Percentiles rank a stretch among this genome's conserved stretches.
These are phyloP conservation scores for Albula goreensis DNA, from an alignment of 2,113 vertebrate genomes.

Conservation along the genomic window DNA sequence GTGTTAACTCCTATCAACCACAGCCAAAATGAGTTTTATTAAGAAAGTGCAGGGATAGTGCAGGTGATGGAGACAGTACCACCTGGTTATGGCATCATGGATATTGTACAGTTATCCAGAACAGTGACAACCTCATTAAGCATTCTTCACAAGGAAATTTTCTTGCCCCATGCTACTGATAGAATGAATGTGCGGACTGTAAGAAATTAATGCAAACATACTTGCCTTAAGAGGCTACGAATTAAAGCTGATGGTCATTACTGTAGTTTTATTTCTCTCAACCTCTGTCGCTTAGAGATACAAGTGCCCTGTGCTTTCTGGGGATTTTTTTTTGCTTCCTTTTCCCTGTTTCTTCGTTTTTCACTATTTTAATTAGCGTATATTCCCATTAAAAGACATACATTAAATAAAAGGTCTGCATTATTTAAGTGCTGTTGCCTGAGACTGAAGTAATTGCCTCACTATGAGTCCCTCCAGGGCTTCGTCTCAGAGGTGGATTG, in stretches of 20 bases:
- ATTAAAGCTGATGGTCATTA: background rate
- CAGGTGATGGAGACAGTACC: background rate
- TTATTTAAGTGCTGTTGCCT: background rate
- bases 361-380: background rate
- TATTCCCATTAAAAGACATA: background rate
- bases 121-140: background rate
- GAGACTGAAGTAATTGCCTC: background rate
- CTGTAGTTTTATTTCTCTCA: background rate
- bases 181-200: background rate
- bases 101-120: background rate
- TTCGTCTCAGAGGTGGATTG: background rate
- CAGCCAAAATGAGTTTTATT: too few relatives aligned
- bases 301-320: background rate
- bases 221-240: background rate
- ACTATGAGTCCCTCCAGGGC: background rate
- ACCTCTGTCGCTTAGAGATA: background rate
- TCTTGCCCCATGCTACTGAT: background rate
- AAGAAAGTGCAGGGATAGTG: background rate
- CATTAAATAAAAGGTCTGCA: background rate
- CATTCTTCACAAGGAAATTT: background rate
- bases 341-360: background rate
- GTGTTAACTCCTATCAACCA: too few relatives aligned
- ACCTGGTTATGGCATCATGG: background rate
- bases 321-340: background rate
- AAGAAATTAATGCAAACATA: slow-evolving; percentile 3